phyloP scores from a whole-genome alignment of 2,888 invertebrate species.

The Chaitophorus viminalis region DNA sequence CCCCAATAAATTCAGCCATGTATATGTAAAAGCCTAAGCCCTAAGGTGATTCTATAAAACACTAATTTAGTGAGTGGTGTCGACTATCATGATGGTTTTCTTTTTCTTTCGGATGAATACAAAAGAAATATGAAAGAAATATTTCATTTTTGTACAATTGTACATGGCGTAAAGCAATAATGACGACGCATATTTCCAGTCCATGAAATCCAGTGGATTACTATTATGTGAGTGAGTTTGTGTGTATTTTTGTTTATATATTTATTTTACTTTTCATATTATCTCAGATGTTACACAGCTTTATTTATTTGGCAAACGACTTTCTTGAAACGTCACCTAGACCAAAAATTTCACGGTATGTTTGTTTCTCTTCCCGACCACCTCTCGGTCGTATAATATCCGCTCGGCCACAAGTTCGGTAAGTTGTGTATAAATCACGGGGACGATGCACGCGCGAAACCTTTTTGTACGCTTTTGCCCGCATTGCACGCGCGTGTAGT shows the following conservation, averaged over 20 bases:
- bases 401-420: conserved; percentile 39
- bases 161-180: conserved; percentile 3
- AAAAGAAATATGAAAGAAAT: not conserved
- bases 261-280: conserved; percentile 21
- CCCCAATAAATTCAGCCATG: too few relatives aligned
- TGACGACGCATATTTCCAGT: conserved; percentile 37
- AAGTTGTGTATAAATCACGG: conserved; percentile 53
- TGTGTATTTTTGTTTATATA: conserved; percentile 2
- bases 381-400: conserved; percentile 12
- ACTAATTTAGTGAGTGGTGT: not conserved
- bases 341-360: conserved; percentile 55
- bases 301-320: conserved; percentile 59
- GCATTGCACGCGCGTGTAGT: conserved; percentile 23
- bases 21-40: too few relatives aligned
- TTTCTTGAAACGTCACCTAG: conserved; percentile 56
- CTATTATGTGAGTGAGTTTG: not conserved
- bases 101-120: not conserved
- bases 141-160: too few relatives aligned
- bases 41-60: not conserved
- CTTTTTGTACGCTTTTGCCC: conserved; percentile 43
- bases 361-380: conserved; percentile 39
- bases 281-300: conserved; percentile 28
- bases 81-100: not conserved
- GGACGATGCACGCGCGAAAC: conserved; percentile 26
- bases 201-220: conserved; percentile 23